Evolutionary conservation across 2,113 vertebrate species (phyloP).

Genomic region (Piaya cayana): DNA sequence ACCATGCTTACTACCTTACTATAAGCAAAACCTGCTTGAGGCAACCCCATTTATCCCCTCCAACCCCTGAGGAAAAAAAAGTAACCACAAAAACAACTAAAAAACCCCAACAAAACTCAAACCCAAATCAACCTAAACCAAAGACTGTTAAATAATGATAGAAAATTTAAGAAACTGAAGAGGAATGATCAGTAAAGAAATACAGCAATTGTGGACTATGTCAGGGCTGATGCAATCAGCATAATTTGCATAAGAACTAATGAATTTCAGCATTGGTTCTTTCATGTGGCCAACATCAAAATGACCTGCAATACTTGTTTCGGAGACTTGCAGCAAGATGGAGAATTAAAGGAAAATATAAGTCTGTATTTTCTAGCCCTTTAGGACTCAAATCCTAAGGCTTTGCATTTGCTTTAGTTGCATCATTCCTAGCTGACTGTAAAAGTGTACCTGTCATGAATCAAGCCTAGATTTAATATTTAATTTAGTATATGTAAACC

Average conservation of each 20-base stretch:
- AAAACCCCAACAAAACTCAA: neutral
- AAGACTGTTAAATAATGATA: neutral
- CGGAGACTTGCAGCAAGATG: neutral
- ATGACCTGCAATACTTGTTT: neutral
- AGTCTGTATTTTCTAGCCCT: neutral
- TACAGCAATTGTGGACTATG: neutral
- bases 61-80: neutral
- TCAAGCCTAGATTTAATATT: neutral
- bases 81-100: too few species aligned
- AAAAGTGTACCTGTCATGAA: neutral
- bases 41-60: neutral
- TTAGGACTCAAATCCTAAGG: neutral
- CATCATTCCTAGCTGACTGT: neutral
- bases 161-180: neutral
- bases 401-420: neutral
- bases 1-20: neutral
- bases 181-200: neutral
- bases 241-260: neutral
- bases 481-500: neutral
- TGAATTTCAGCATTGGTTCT: neutral
- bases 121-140: neutral
- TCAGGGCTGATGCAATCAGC: neutral
- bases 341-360: neutral
- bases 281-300: neutral
- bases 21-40: neutral